Base-by-base conservation (phyloP, 2,888 invertebrate species). In the Coenonympha arcania region DNA sequence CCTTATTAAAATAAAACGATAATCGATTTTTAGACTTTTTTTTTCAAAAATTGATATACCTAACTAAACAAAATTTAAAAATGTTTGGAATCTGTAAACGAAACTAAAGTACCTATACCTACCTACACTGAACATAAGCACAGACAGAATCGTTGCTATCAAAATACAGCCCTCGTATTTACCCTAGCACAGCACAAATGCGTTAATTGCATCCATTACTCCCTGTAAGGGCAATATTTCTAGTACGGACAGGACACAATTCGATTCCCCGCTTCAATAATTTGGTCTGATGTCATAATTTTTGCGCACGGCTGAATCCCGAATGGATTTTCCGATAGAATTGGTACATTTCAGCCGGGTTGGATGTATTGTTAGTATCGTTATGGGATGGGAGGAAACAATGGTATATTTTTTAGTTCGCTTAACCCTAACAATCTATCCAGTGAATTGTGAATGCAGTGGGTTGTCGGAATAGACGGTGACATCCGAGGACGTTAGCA, bases 271-370 rank as follows among this genome's bases (percentile, higher is more conserved):
- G 57, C 56, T 65, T 70, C 70, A 75, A 79, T 81, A 81, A 83
- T 80, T 81, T 71, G 71, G 69, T 70, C 74, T 73, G 72, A 75
- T 75, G 77, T 78, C 77, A 79, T 77, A 76, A 74, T 80, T 75
- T 76, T 76, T 74, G 68, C 79, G 76, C 75, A 71, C 77, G 79
- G 76, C 65, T 73, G 79, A 69, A 68, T 60, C 50, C 55, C 68
- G 69, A 80, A 82, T 81, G 80, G 76, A 72, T 79, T 82, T 82
- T 75, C 80, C 80, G 72, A 82, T 82, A 76, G 78, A 79, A 76
- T 80, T 78, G 75, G 67, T 76, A 65, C 70, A 64, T 69, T 69
- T 69, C 69, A 71, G 62, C 24, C 22, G 37, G 24, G 37, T 64
- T 42, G 50, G 63, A 61, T 59, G 54, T 55, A 60, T 62, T 59